Evolutionary conservation across 2,797 vertebrate species (phyloP), one percentile per base, ranked within the genome.

Genomic region (Pterois miles): DNA sequence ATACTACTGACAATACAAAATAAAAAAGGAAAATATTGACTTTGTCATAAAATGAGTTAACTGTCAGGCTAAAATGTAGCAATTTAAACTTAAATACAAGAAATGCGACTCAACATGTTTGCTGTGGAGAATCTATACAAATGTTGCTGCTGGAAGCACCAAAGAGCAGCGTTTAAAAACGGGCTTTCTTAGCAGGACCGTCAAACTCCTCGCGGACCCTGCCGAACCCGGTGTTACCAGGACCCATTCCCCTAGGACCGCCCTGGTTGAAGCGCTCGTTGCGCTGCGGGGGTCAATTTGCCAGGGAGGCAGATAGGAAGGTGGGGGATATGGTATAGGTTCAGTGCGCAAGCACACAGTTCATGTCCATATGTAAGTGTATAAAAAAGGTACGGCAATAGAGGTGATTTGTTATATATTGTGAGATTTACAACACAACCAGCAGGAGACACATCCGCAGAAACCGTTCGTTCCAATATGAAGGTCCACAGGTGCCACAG

Each of bases 391-490:
- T 82, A 71, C 23, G 74, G 79, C 63, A 81, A 86, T 25, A 71
- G 64, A 36, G 67, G 62, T 80, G 83, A 82, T 83, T 89, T 65
- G 83, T 86, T 91, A 90, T 88, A 85, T 84, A 89, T 85, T 80
- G 82, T 87, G 91, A 86, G 91, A 77, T 89, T 89, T 88, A 94
- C 70, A 90, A 93, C 91, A 91, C 64, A 94, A 94, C 85, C 92
- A 93, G 93, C 90, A 93, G 94, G 89, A 92, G 94, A 92, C 90
- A 86, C 87, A 92, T 97, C 98, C 98, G 97, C 93, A 97, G 98
- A 97, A 97, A 98, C 96, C 94, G 98, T 97, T 98, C 97, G 98
- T 98, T 99, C 97, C 98, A 97, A 97, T 97, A 98, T 97, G 98
- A 95, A 97, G 98, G 96, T 99, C 98, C 98, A 98, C 97, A 96